Evolutionary conservation across 1,140 invertebrate genomes (phyloP).

Genomic region (Papilio machaon): DNA sequence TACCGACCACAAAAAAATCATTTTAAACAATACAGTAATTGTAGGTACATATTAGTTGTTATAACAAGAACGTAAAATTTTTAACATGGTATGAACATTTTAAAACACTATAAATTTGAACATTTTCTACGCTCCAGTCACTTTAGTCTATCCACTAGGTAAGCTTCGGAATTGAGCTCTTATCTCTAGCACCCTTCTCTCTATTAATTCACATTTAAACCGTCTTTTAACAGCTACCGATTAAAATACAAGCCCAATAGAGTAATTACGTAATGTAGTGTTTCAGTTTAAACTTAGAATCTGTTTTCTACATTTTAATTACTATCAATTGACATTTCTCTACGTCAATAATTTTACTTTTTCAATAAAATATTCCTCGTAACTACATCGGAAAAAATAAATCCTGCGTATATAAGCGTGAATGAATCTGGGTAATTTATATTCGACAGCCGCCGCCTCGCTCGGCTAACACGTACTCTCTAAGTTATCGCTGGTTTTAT

Average conservation of each 20-base stretch:
- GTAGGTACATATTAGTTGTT: not conserved
- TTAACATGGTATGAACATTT: not conserved
- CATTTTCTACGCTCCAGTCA: not conserved
- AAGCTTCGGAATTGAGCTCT: not conserved
- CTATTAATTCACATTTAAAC: not conserved
- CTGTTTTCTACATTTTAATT: too few species aligned
- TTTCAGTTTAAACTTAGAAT: not conserved
- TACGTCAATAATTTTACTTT: too few species aligned
- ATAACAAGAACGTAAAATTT: not conserved
- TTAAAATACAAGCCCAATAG: not conserved
- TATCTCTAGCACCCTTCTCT: not conserved
- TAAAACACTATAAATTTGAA: not conserved
- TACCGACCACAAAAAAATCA: too few species aligned
- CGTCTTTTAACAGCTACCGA: constrained; percentile 15
- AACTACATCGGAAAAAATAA: not conserved
- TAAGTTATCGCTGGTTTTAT: not conserved
- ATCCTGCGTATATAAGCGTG: not conserved
- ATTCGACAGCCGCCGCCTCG: constrained; percentile 6
- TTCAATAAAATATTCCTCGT: not conserved
- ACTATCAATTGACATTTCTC: too few species aligned
- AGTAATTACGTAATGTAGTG: not conserved
- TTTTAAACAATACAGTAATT: too few species aligned
- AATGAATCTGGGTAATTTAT: constrained; percentile 11
- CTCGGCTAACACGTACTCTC: not conserved
- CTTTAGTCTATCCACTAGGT: not conserved